Conservation (phyloP, 2,113 vertebrate species). For the Dasyurus viverrinus region DNA sequence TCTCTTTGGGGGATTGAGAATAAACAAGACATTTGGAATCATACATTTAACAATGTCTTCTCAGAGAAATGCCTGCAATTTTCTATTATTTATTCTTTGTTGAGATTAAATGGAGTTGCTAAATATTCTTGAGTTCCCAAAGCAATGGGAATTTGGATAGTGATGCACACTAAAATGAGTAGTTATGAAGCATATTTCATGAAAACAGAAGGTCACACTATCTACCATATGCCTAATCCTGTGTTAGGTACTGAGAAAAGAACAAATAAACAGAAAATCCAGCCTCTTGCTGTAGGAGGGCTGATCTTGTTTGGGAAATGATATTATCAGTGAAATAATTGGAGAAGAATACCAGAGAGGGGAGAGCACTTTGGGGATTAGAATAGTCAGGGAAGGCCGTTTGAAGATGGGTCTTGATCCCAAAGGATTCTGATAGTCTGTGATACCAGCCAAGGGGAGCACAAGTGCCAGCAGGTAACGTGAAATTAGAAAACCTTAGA, state of each 20-base stretch:
- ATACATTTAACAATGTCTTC: neutral
- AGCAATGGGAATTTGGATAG: neutral
- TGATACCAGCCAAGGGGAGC: neutral
- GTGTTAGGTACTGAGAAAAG: neutral
- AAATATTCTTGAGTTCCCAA: neutral
- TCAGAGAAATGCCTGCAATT: neutral
- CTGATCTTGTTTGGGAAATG: neutral
- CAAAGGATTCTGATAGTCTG: neutral
- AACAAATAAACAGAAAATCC: neutral
- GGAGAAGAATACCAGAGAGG: neutral
- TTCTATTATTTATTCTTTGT: neutral
- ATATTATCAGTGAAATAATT: neutral
- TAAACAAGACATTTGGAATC: neutral
- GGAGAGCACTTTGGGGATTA: neutral
- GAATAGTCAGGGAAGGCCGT: neutral
- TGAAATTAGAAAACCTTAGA: neutral
- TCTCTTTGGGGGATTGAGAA: neutral
- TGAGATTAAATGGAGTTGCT: neutral
- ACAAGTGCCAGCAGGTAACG: neutral
- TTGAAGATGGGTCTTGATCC: neutral
- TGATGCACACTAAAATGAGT: neutral
- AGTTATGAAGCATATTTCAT: neutral
- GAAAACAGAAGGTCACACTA: neutral
- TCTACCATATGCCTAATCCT: neutral
- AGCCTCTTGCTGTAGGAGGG: neutral